Evolutionary conservation across 2,797 vertebrate genomes (phyloP).

Genomic region (Valencia hispanica): DNA sequence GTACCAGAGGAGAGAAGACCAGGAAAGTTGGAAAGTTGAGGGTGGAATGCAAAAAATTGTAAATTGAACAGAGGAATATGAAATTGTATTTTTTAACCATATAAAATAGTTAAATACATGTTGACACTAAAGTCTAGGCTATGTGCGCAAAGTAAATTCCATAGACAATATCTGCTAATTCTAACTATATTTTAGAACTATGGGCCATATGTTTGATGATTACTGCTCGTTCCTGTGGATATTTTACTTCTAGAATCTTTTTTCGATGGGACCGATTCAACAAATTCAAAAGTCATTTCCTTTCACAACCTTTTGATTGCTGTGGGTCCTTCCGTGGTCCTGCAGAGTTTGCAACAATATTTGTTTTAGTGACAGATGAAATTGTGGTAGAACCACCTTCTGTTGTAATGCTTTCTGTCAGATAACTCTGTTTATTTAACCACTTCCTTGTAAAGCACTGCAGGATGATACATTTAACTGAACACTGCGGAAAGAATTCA

Average conservation of each 20-base stretch:
- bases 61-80: too few relatives aligned
- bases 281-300: not conserved
- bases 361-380: not conserved
- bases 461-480: not conserved
- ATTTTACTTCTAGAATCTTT: not conserved
- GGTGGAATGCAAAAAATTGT: not conserved
- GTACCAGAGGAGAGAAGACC: not conserved
- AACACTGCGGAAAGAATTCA: not conserved
- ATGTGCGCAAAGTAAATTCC: too few relatives aligned
- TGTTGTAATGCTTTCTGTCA: not conserved
- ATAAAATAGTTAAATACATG: too few relatives aligned
- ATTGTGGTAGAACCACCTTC: not conserved
- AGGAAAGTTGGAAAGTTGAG: not conserved
- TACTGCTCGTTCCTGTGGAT: not conserved
- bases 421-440: not conserved
- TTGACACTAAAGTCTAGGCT: too few relatives aligned
- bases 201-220: not conserved
- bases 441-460: not conserved
- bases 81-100: too few relatives aligned
- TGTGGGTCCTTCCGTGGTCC: not conserved
- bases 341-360: not conserved
- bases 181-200: too few relatives aligned
- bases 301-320: too few relatives aligned
- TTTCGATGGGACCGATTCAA: not conserved
- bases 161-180: too few relatives aligned